Conservation (phyloP, 2,113 vertebrate genomes). For the Sinocyclocheilus rhinocerous region DNA sequence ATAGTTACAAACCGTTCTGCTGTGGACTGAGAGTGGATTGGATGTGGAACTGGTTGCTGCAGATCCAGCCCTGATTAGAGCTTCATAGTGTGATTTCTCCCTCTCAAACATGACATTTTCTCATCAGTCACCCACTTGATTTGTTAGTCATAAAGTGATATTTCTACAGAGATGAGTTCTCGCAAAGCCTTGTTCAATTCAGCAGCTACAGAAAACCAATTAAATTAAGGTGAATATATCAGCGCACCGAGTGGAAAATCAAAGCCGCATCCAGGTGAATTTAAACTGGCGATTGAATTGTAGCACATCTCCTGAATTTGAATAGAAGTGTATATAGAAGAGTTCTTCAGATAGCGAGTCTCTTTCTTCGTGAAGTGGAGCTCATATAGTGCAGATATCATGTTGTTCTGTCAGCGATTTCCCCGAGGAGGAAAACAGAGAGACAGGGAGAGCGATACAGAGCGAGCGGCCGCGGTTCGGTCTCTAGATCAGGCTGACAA, state of each 20-base stretch:
- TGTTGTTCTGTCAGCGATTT: slow-evolving; percentile 8
- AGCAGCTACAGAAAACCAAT: not conserved
- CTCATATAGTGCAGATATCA: not conserved
- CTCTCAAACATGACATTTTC: slow-evolving; percentile 1
- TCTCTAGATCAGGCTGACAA: slow-evolving; percentile 28
- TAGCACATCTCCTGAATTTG: not conserved
- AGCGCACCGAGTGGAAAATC: slow-evolving; percentile 5
- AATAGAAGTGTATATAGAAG: not conserved
- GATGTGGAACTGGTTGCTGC: not conserved
- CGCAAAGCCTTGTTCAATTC: not conserved
- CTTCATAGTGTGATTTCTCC: not conserved
- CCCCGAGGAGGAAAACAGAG: slow-evolving; percentile 13
- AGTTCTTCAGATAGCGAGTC: slow-evolving; percentile 6
- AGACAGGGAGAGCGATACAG: slow-evolving; percentile 11
- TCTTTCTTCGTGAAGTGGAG: slow-evolving; percentile 23
- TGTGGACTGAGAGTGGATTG: not conserved
- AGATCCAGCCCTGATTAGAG: not conserved
- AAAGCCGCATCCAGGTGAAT: not conserved
- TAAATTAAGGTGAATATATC: slow-evolving; percentile 5
- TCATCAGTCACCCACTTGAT: slow-evolving; percentile 4
- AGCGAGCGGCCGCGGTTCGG: not conserved
- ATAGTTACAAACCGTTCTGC: not conserved
- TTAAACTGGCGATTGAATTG: not conserved
- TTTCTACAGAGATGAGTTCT: slow-evolving; percentile 4
- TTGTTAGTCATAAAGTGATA: not conserved